Base-by-base conservation (phyloP, 1,140 invertebrate genomes). In the Tetramorium parvispinum region DNA sequence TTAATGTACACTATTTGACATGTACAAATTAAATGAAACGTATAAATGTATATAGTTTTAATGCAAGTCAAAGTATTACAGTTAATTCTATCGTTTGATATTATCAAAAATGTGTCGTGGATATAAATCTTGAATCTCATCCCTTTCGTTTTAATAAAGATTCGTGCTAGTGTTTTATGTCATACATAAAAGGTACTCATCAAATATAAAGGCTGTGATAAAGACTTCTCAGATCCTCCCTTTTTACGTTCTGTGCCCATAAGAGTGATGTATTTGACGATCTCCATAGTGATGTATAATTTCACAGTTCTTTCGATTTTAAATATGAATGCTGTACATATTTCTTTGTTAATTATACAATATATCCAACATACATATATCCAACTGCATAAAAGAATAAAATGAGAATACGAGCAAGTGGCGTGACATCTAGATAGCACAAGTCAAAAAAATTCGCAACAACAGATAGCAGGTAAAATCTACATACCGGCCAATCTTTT, bases 401-500 rank as follows among this genome's bases (percentile, higher is more conserved):
- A 79, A 51, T 66, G 5, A 51, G 11, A 79, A 53, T 66, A 32
- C 13, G 13, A 10, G 43, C 32, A 53, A 79, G 1, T 43, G 6
- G n/a, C 37, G 57, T n/a, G 5, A 46, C 18, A 51, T 51, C 18
- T 10, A 61, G 40, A 77, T 46, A 63, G n/a, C 53, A 13, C 3
- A 32, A 53, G n/a, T 1, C 32, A 21, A 49, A 49, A 49, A 86
- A 55, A 88, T 85, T 91, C 61, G 59, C n/a, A 86, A 90, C 85
- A 70, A 7, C n/a, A 40, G 43, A 18, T 75, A 21, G 11, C 76
- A 91, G 88, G 89, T 90, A 24, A 53, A 83, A 89, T 91, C 85
- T 87, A 53, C 83, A 89, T 91, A 91, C 24, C 51, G 43, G 11
- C 11, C 53, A 73, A 40, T 32, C 59, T 51, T 65, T 55, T 32